Evolutionary conservation across 1,140 invertebrate species (phyloP), one percentile per base, ranked within the genome.

Genomic region (Apis dorsata): DNA sequence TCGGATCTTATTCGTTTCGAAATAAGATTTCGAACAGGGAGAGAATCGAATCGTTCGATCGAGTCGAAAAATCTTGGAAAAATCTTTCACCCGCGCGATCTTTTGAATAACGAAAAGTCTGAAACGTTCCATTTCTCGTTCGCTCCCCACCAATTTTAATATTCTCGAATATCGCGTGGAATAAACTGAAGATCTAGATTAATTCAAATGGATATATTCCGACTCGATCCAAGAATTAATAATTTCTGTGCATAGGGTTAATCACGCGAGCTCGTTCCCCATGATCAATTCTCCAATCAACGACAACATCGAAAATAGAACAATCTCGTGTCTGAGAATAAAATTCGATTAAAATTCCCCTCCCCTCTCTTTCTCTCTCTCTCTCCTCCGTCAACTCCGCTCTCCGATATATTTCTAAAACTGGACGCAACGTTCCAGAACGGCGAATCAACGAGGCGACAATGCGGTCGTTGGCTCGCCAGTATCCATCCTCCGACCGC

Each of bases 1-100:
- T 34, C 19, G 44, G 53, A 60, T 10, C 21, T 34, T 28, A 13
- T 49, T 66, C 69, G 73, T 87, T 87, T 87, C 69, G 28, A 44
- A 44, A 62, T 71, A 53, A 71, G 17, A 85, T 83, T 53, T 86
- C 74, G 70, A 81, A 60, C 71, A 24, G 24, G 24, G 0, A 63
- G n/a, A 84, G 63, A 49, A 49, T 59, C 57, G 13, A n/a, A 21
- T 53, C 51, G 12, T 28, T 63, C 19, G 34, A 55, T 49, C 49
- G 59, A 19, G 4, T 21, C 49, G 55, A 51, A 70, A 44, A 44
- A 34, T 28, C 28, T 28, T 28, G 28, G 1, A 28, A 24, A 28
- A 28, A 28, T 28, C 28, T 28, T 28, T 28, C 2, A 28, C 1
- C 28, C 28, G 28, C 28, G 28, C 28, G 28, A 34, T 34, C 34